Evolutionary conservation across 2,113 vertebrate species (phyloP).

Genomic region (Taxidea taxus): DNA sequence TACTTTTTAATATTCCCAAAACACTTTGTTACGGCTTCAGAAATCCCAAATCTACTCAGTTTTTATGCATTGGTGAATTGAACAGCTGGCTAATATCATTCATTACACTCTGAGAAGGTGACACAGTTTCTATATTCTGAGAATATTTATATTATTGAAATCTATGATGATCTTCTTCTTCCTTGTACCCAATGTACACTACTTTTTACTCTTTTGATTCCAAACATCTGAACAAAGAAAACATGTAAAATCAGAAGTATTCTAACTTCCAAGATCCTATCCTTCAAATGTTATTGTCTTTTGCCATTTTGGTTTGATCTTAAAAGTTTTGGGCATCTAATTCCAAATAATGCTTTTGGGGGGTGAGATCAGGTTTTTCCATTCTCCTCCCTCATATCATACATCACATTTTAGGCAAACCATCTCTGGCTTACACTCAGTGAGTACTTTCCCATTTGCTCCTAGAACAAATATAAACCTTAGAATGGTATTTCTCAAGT

Average conservation of each 20-base stretch:
- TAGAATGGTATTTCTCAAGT: neutral
- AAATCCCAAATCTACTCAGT: conserved; percentile 43
- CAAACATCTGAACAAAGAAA: neutral
- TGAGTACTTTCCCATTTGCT: neutral
- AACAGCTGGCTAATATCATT: conserved; percentile 42
- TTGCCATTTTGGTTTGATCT: neutral
- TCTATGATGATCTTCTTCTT: neutral
- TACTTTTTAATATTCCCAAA: conserved; percentile 22
- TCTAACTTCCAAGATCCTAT: neutral
- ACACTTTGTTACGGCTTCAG: neutral
- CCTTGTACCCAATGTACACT: neutral
- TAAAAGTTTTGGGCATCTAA: neutral
- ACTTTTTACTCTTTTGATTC: neutral
- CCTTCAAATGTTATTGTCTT: neutral
- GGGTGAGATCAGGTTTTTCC: neutral
- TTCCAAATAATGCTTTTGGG: neutral
- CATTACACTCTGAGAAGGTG: neutral
- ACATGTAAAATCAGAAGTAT: neutral
- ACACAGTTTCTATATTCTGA: conserved; percentile 13
- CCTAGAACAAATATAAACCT: neutral
- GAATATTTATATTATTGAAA: conserved; percentile 30
- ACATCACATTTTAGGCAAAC: neutral
- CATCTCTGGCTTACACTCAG: neutral
- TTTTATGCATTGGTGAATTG: conserved; percentile 41
- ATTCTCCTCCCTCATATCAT: neutral